These are phyloP conservation scores for Oryzias javanicus DNA, from an alignment of 2,113 vertebrate genomes.

Conservation along the genomic window DNA sequence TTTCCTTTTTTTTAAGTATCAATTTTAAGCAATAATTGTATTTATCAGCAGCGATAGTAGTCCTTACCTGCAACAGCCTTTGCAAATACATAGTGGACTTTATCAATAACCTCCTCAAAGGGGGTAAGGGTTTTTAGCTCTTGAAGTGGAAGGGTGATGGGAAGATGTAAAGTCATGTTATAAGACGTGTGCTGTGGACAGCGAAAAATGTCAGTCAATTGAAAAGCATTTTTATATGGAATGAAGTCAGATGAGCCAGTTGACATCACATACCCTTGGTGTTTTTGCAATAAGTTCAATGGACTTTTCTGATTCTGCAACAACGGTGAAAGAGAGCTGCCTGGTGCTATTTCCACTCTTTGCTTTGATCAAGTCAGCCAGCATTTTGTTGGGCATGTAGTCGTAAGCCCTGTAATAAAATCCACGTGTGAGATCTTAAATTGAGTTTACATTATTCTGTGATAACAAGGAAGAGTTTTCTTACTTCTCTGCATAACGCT, in stretches of 20 bases:
- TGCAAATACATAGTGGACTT: constrained; percentile 46
- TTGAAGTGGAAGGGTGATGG: constrained; percentile 71
- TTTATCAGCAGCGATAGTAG: no score
- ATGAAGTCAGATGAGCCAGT: background rate
- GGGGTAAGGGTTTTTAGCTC: constrained; percentile 29
- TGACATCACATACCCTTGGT: constrained; percentile 63
- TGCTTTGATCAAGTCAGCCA: constrained; percentile 57
- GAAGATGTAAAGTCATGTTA: constrained; percentile 69
- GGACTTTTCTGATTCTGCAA: constrained; percentile 64
- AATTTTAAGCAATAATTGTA: background rate
- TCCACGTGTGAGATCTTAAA: constrained; percentile 6
- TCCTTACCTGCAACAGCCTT: constrained; percentile 53
- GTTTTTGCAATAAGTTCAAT: constrained; percentile 72
- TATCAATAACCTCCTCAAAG: constrained; percentile 33
- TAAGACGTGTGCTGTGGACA: constrained; percentile 69
- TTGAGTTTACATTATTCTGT: background rate
- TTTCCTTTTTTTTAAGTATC: no score
- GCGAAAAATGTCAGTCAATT: background rate
- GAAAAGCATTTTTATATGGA: no score
- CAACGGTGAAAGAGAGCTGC: constrained; percentile 66
- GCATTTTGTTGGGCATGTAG: constrained; percentile 55
- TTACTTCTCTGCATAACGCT: constrained; percentile 61
- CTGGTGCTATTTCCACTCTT: constrained; percentile 59
- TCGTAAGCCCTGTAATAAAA: constrained; percentile 62
- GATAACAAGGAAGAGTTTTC: background rate